Evolutionary conservation across 1,140 invertebrate genomes (phyloP), one percentile per base, ranked within the genome.

Genomic region (Campoletis sonorensis): DNA sequence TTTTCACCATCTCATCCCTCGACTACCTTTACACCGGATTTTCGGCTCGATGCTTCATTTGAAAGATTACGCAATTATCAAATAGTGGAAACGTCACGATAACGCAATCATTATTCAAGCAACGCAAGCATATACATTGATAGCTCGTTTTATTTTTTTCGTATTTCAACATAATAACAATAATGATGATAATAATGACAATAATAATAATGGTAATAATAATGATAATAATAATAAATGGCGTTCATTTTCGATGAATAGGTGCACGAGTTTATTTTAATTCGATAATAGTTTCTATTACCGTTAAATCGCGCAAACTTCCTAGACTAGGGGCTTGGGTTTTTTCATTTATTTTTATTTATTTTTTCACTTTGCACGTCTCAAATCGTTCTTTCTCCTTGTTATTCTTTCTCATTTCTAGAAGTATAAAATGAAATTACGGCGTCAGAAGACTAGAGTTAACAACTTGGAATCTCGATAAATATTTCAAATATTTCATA

Each of bases 381-480:
- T 67, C 21, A 5, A 37, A 37, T 37, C 37, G 37, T 37, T 37
- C 4, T 37, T 37, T 37, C 10, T 37, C 37, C 4, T 37, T 10
- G 4, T 37, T 37, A 37, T 37, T 37, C 10, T 37, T 4, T 37
- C 10, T 80, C 76, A n/a, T n/a, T 49, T 82, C 79, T 79, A 79
- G 72, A 83, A 83, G 79, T 81, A 81, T 79, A 83, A 81, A 83
- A 54, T 83, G 27, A 81, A 84, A 81, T n/a, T 80, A 84, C 80
- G 61, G 77, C 67, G 78, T 84, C 80, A 84, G 80, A 81, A 79
- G 83, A 84, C 83, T 81, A 82, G 83, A 81, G 73, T 84, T 84
- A 87, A 88, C 86, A 89, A 88, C 84, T 82, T 87, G 85, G 86
- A 85, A 86, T 86, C 83, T 84, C 83, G 84, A 87, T 88, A 86